These are phyloP conservation scores for Anastatus disparis DNA, from an alignment of 1,140 invertebrate genomes.

Conservation along the genomic window DNA sequence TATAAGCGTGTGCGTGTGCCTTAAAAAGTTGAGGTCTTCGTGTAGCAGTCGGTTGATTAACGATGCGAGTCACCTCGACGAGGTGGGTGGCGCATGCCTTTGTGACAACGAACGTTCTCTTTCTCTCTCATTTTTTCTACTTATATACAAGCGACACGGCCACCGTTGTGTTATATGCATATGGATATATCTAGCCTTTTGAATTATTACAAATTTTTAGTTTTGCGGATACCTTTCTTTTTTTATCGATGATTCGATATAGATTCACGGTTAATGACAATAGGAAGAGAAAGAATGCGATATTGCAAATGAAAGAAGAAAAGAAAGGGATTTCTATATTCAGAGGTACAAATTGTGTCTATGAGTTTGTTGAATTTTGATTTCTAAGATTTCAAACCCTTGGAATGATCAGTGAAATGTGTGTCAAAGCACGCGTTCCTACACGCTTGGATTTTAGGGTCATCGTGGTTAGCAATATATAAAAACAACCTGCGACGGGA, in stretches of 20 bases:
- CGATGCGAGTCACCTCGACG: constrained; percentile 63
- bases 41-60: constrained; percentile 61
- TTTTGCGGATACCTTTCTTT: no score
- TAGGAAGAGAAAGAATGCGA: no score
- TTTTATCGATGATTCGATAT: no score
- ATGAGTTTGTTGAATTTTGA: no score
- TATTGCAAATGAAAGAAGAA: no score
- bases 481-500: constrained; percentile 16
- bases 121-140: constrained; percentile 51
- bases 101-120: constrained; percentile 64
- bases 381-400: background rate
- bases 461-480: no score
- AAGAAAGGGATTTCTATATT: no score
- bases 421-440: background rate
- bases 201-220: no score
- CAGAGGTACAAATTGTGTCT: no score
- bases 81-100: constrained; percentile 69
- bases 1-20: background rate
- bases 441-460: constrained; percentile 16
- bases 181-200: no score
- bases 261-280: no score
- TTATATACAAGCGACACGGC: background rate
- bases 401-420: background rate
- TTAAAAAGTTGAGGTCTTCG: constrained; percentile 30
- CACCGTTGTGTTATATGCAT: background rate